These are phyloP conservation scores for Pristionchus arcanus DNA, from an alignment of 2,888 invertebrate species.

Conservation along the genomic window DNA sequence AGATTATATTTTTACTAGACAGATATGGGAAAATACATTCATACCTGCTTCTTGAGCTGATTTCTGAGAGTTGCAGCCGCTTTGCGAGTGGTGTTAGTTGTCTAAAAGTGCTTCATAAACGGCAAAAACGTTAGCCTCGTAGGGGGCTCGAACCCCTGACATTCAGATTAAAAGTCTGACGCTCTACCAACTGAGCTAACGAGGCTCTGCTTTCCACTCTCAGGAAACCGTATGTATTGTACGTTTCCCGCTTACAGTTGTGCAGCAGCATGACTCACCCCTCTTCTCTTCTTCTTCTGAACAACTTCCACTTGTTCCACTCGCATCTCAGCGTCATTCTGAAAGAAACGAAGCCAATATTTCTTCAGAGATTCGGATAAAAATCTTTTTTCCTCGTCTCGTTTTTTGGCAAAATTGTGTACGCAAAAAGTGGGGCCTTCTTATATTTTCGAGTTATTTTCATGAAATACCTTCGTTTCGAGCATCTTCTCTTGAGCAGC, in stretches of 20 bases:
- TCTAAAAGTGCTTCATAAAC: neutral
- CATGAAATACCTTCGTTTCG: neutral
- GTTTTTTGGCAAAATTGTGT: too few species aligned
- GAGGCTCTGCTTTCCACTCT: neutral
- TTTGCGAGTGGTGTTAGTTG: too few species aligned
- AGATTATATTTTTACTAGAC: too few species aligned
- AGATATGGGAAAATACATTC: too few species aligned
- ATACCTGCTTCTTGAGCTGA: too few species aligned
- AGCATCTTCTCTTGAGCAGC: neutral
- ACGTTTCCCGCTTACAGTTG: neutral
- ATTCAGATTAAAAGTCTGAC: slow-evolving; percentile 40
- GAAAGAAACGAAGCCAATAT: too few species aligned
- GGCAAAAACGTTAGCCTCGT: slow-evolving; percentile 2
- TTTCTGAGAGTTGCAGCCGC: too few species aligned
- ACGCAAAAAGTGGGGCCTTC: too few species aligned
- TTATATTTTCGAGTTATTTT: too few species aligned
- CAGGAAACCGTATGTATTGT: neutral
- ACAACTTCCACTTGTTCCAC: neutral
- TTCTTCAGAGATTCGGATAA: too few species aligned
- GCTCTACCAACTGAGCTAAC: slow-evolving; percentile 40
- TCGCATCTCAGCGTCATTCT: neutral
- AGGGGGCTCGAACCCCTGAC: slow-evolving; percentile 38
- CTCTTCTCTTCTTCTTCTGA: neutral
- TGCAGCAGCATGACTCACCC: neutral
- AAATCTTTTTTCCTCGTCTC: too few species aligned